Evolutionary conservation across 2,888 invertebrate genomes (phyloP).

Genomic region (Tiliacea citrago): DNA sequence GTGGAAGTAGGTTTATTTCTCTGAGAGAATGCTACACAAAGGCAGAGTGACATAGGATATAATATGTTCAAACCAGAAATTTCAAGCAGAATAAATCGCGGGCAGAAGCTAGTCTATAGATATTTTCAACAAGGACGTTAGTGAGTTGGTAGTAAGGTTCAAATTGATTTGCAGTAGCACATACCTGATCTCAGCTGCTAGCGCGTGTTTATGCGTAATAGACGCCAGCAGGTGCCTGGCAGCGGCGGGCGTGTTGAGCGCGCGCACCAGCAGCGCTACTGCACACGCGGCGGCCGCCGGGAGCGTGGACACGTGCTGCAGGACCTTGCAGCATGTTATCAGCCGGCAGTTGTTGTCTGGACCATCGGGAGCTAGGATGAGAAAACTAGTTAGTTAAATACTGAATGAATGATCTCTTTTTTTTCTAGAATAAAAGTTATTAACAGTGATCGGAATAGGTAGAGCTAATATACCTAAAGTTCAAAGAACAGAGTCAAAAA

Average conservation of each 20-base stretch:
- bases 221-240: conserved; percentile 94
- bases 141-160: neutral
- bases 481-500: no score
- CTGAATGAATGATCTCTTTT: no score
- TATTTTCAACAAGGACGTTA: no score
- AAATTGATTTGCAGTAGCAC: neutral
- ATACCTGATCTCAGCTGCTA: conserved; percentile 92
- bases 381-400: neutral
- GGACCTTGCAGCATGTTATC: conserved; percentile 80
- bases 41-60: no score
- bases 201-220: conserved; percentile 92
- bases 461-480: no score
- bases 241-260: conserved; percentile 90
- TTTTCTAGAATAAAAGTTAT: no score
- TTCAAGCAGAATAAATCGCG: no score
- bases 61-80: no score
- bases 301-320: conserved; percentile 70
- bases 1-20: no score
- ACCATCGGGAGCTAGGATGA: conserved; percentile 73
- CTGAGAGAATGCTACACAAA: no score
- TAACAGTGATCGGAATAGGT: no score
- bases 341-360: conserved; percentile 76
- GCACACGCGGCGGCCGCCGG: conserved; percentile 71
- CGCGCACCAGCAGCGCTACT: conserved; percentile 91
- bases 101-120: no score